Evolutionary conservation across 92 coral and sea anemone genomes (phyloP).

Genomic region (Epizoanthus illoricatus): DNA sequence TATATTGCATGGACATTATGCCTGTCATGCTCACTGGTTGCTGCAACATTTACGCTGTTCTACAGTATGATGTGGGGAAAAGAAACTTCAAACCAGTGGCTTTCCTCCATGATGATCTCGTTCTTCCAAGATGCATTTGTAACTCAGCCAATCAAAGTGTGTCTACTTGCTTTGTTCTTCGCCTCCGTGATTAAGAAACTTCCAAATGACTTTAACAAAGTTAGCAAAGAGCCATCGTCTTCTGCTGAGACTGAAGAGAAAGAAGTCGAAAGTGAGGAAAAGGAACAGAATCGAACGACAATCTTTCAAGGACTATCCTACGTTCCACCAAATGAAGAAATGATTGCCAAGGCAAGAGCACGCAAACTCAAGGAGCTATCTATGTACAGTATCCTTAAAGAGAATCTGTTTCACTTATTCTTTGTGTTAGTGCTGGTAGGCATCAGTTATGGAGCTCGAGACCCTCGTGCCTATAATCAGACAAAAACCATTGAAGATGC

Average conservation of each 20-base stretch:
- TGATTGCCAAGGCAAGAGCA: conserved; percentile 59
- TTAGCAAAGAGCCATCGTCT: background rate
- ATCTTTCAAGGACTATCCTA: background rate
- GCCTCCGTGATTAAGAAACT: conserved; percentile 49
- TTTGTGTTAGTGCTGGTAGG: conserved; percentile 57
- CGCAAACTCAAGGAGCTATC: conserved; percentile 58
- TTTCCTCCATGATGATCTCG: conserved; percentile 70
- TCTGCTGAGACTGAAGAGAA: background rate
- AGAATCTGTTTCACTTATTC: conserved; percentile 58
- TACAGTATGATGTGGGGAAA: conserved; percentile 89
- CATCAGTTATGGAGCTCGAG: conserved; percentile 65
- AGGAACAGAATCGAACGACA: background rate
- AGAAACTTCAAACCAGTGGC: conserved; percentile 68
- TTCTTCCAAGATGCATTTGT: conserved; percentile 78
- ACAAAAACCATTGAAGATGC: conserved; percentile 40
- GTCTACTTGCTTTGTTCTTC: conserved; percentile 42
- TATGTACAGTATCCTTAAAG: conserved; percentile 60
- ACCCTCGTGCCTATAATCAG: conserved; percentile 63
- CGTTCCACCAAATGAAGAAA: conserved; percentile 58
- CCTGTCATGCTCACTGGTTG: conserved; percentile 46
- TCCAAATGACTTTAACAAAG: conserved; percentile 48
- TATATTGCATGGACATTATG: conserved; percentile 69
- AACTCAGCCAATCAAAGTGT: conserved; percentile 66
- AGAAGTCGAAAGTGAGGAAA: conserved; percentile 2
- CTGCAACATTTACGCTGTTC: conserved; percentile 68